phyloP scores from a whole-genome alignment of 2,888 invertebrate species.

The Lamellibrachia satsuma region DNA sequence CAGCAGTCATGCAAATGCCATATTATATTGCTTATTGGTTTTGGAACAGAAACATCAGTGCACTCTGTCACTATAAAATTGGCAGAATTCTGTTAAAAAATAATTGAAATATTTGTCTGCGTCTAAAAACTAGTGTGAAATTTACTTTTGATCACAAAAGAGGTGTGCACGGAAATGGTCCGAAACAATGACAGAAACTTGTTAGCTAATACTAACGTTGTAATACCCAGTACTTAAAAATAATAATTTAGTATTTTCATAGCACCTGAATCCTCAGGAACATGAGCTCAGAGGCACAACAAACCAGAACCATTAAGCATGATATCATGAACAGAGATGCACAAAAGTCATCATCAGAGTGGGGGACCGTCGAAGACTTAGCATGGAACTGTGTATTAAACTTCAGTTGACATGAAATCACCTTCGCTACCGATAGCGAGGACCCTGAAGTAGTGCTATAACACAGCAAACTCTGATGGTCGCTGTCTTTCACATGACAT shows the following conservation, averaged over 20 bases:
- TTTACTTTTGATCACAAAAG: background rate
- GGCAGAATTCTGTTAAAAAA: background rate
- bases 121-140: background rate
- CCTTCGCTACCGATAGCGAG: background rate
- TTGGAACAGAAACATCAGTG: conserved; percentile 10
- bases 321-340: too few relatives aligned
- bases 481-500: conserved; percentile 3
- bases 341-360: too few relatives aligned
- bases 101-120: background rate
- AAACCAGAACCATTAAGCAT: too few relatives aligned
- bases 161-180: background rate
- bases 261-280: too few relatives aligned
- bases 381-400: too few relatives aligned
- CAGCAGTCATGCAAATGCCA: background rate
- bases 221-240: background rate
- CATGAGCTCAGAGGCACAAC: too few relatives aligned
- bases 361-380: too few relatives aligned
- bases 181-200: background rate
- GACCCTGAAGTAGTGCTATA: background rate
- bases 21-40: background rate
- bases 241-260: too few relatives aligned
- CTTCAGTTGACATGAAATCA: background rate
- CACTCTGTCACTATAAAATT: background rate
- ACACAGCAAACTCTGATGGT: background rate
- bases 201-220: background rate